Conservation (phyloP, 2,797 vertebrate genomes). For the Notoglanidium macrostoma region DNA sequence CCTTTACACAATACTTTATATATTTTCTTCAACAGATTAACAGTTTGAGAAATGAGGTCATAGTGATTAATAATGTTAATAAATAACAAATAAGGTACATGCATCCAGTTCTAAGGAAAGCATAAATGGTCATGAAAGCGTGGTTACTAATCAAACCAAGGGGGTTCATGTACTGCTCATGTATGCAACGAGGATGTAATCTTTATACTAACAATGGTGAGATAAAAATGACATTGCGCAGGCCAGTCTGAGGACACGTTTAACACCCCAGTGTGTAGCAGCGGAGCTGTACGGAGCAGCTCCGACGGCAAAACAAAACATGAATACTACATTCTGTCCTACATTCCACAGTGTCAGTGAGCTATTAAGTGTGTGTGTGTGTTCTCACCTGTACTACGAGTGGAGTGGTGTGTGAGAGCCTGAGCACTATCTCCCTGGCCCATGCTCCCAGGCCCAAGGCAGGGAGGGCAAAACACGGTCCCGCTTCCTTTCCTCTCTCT, state of each 20-base stretch:
- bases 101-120: not conserved
- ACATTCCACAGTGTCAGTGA: not conserved
- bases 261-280: not conserved
- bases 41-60: not conserved
- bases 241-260: not conserved
- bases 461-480: constrained; percentile 49
- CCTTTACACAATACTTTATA: not conserved
- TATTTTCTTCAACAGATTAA: not conserved
- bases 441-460: constrained; percentile 72
- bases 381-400: constrained; percentile 65
- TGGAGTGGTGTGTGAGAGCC: constrained; percentile 67
- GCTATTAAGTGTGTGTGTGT: not conserved
- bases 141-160: not conserved
- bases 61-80: not conserved
- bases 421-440: constrained; percentile 72
- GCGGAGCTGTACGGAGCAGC: not conserved
- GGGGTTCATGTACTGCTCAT: not conserved
- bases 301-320: not conserved
- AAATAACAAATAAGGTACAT: too few species aligned
- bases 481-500: not conserved
- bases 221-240: not conserved
- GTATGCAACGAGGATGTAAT: not conserved
- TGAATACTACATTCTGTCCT: not conserved
- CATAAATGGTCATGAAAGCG: not conserved
- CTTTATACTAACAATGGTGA: not conserved